Evolutionary conservation across 1,140 invertebrate genomes (phyloP).

Genomic region (Plodia interpunctella): DNA sequence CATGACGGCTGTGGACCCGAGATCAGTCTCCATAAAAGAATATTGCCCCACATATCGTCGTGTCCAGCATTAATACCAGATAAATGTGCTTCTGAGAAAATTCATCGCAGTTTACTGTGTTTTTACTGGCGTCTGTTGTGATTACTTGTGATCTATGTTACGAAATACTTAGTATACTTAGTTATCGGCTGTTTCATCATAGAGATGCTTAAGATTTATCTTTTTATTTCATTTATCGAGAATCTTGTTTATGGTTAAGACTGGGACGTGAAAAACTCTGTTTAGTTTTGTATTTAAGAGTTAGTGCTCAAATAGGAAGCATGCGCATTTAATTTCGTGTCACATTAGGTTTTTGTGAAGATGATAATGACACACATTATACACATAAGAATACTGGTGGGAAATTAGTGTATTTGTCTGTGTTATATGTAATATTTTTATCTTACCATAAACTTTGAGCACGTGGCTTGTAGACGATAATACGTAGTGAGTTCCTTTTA

Average conservation of each 20-base stretch:
- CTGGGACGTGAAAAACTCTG: neutral
- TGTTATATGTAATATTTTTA: too few species aligned
- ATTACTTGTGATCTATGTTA: constrained; percentile 3
- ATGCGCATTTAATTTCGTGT: too few species aligned
- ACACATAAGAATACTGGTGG: too few species aligned
- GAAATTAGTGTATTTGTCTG: too few species aligned
- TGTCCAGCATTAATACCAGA: neutral
- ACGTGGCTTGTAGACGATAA: too few species aligned
- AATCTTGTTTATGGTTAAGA: neutral
- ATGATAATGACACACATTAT: too few species aligned
- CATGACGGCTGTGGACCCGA: too few species aligned
- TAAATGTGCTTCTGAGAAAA: neutral
- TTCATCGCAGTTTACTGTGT: neutral
- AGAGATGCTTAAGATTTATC: neutral
- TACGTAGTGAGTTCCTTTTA: too few species aligned
- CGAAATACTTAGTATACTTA: neutral
- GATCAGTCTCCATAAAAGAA: neutral
- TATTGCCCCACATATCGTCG: neutral
- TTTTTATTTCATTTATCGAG: neutral
- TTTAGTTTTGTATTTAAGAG: neutral
- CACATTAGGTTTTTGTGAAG: too few species aligned
- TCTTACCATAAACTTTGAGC: too few species aligned
- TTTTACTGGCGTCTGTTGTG: neutral
- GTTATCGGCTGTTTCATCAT: neutral
- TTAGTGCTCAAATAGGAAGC: constrained; percentile 1